Evolutionary conservation across 2,113 vertebrate species (phyloP).

Genomic region (Sylvilagus bachmani): DNA sequence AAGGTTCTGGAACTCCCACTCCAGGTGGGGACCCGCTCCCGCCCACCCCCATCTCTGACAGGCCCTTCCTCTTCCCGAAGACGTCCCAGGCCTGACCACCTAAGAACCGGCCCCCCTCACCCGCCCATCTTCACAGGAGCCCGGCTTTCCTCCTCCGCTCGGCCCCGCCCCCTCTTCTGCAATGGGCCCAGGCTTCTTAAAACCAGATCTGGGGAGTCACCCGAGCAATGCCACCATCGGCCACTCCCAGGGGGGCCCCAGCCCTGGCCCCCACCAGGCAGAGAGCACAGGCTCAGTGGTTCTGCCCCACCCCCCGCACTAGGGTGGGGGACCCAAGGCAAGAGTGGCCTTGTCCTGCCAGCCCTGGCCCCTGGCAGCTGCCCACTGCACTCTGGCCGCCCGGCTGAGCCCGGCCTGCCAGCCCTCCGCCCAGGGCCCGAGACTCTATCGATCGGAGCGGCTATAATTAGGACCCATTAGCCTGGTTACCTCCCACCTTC

Average conservation of each 20-base stretch:
- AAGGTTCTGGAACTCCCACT: neutral
- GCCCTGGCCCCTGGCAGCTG: neutral
- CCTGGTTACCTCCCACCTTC: neutral
- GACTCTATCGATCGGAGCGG: neutral
- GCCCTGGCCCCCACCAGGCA: neutral
- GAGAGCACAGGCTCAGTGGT: neutral
- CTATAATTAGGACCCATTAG: slow-evolving; percentile 71
- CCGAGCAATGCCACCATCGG: neutral
- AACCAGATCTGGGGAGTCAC: neutral
- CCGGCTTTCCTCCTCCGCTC: neutral
- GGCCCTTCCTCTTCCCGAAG: neutral
- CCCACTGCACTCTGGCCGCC: neutral
- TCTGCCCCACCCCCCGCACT: accelerated
- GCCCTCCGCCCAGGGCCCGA: neutral
- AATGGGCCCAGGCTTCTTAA: neutral
- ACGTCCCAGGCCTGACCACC: neutral
- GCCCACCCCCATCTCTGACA: neutral
- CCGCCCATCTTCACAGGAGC: no score
- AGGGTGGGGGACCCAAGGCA: neutral
- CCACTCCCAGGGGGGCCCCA: neutral
- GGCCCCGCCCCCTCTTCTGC: neutral
- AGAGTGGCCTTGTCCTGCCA: neutral
- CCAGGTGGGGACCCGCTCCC: accelerated
- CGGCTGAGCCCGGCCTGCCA: neutral
- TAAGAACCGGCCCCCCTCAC: neutral